These are phyloP conservation scores for Euwallacea fornicatus DNA, from an alignment of 1,140 invertebrate species.

Conservation along the genomic window DNA sequence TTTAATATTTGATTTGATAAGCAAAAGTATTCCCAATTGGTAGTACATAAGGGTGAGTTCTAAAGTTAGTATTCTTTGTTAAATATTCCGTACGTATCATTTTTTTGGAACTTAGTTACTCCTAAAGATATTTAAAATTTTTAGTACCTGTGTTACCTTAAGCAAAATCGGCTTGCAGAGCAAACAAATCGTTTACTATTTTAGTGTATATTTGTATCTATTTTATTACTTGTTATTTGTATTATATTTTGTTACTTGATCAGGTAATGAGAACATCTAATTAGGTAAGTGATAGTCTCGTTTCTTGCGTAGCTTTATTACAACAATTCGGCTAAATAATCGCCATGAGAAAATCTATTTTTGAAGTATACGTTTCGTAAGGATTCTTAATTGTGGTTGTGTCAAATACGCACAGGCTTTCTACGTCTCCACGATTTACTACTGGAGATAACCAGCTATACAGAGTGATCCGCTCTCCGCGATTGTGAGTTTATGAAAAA, in stretches of 20 bases:
- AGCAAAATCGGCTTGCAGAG: slow-evolving; percentile 7
- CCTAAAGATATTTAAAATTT: slow-evolving; percentile 14
- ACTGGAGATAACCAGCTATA: too few relatives aligned
- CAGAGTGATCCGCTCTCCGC: too few relatives aligned
- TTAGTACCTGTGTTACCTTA: slow-evolving; percentile 14
- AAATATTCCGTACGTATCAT: neutral
- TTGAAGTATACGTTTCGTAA: too few relatives aligned
- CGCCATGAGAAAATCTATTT: too few relatives aligned
- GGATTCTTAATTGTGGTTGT: slow-evolving; percentile 38
- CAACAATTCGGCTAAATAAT: too few relatives aligned
- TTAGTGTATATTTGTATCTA: neutral
- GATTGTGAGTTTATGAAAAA: too few relatives aligned
- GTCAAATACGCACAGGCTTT: slow-evolving; percentile 39
- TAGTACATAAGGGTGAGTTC: slow-evolving; percentile 3
- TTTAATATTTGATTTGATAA: slow-evolving; percentile 6
- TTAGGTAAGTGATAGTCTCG: too few relatives aligned
- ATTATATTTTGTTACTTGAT: slow-evolving; percentile 33
- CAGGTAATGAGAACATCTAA: too few relatives aligned
- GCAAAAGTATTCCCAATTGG: slow-evolving; percentile 1
- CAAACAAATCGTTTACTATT: neutral
- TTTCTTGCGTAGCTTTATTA: too few relatives aligned
- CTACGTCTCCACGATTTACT: slow-evolving; percentile 16
- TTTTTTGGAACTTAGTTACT: slow-evolving; percentile 7
- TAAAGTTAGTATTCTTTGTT: too few relatives aligned
- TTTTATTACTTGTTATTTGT: slow-evolving; percentile 12